Conservation (phyloP, 2,888 invertebrate species). For the Drosophila ustulata region DNA sequence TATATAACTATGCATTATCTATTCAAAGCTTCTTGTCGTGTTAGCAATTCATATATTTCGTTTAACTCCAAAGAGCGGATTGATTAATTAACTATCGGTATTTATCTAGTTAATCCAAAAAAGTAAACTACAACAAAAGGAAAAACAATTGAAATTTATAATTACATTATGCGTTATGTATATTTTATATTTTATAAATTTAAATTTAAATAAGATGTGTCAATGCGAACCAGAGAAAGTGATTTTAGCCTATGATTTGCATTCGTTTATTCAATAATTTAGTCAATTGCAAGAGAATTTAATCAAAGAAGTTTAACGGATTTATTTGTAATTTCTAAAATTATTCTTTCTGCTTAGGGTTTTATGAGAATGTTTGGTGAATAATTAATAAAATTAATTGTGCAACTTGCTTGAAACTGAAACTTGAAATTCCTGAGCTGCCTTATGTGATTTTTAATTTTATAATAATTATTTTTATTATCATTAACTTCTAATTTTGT, state of each 20-base stretch:
- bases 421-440: constrained; percentile 53
- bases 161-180: constrained; percentile 46
- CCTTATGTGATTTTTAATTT: constrained; percentile 50
- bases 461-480: constrained; percentile 24
- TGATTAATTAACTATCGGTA: background rate
- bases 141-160: constrained; percentile 8
- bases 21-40: constrained; percentile 24
- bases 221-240: constrained; percentile 31
- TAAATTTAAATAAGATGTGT: constrained; percentile 20
- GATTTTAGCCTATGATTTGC: constrained; percentile 44
- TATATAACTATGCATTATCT: constrained; percentile 15
- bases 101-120: constrained; percentile 11
- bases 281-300: constrained; percentile 23
- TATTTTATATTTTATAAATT: constrained; percentile 2
- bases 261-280: constrained; percentile 28
- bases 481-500: constrained; percentile 38
- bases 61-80: constrained; percentile 2
- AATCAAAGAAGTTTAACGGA: constrained; percentile 23
- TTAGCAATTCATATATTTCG: constrained; percentile 2
- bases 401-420: constrained; percentile 38
- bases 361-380: constrained; percentile 15
- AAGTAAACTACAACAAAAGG: background rate
- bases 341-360: constrained; percentile 4
- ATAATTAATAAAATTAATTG: constrained; percentile 40
- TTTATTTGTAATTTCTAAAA: constrained; percentile 12